Evolutionary conservation across 2,888 invertebrate genomes (phyloP).

Genomic region (Amaurobius ferox): DNA sequence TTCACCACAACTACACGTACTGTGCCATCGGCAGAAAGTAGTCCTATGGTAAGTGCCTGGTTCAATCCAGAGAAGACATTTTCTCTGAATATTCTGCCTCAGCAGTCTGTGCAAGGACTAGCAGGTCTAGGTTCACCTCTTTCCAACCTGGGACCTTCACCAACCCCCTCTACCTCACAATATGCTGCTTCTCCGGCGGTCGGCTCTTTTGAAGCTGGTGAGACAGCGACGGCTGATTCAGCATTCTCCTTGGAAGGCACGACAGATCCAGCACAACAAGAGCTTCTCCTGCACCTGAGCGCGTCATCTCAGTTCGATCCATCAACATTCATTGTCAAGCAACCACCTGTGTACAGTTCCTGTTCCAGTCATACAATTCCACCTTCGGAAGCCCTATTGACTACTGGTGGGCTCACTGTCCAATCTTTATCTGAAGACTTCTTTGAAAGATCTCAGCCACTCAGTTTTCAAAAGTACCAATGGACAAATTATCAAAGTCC

Average conservation of each 20-base stretch:
- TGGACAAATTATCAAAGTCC: slow-evolving; percentile 44
- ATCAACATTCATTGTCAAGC: slow-evolving; percentile 81
- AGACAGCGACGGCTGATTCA: slow-evolving; percentile 19
- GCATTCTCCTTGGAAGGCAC: slow-evolving; percentile 37
- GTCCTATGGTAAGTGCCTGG: slow-evolving; percentile 50
- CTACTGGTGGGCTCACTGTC: slow-evolving; percentile 35
- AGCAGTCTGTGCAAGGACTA: slow-evolving; percentile 40
- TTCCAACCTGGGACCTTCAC: slow-evolving; percentile 40
- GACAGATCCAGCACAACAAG: slow-evolving; percentile 43
- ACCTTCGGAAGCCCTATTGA: slow-evolving; percentile 43
- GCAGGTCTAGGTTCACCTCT: slow-evolving; percentile 32
- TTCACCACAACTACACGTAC: slow-evolving; percentile 83
- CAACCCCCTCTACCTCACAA: slow-evolving; percentile 43
- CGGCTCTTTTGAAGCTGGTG: slow-evolving; percentile 30
- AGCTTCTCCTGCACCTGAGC: slow-evolving; percentile 57
- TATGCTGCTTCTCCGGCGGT: slow-evolving; percentile 22
- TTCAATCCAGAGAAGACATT: slow-evolving; percentile 61
- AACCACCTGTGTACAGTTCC: slow-evolving; percentile 82
- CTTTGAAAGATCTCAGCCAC: slow-evolving; percentile 32
- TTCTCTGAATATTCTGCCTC: slow-evolving; percentile 61
- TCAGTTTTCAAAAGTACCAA: slow-evolving; percentile 35
- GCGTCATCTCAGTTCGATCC: slow-evolving; percentile 67
- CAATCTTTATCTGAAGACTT: slow-evolving; percentile 57
- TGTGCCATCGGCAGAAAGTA: slow-evolving; percentile 59
- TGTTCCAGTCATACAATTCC: slow-evolving; percentile 76